Base-by-base conservation (phyloP, 2,113 vertebrate genomes). In the Catharus minimus region DNA sequence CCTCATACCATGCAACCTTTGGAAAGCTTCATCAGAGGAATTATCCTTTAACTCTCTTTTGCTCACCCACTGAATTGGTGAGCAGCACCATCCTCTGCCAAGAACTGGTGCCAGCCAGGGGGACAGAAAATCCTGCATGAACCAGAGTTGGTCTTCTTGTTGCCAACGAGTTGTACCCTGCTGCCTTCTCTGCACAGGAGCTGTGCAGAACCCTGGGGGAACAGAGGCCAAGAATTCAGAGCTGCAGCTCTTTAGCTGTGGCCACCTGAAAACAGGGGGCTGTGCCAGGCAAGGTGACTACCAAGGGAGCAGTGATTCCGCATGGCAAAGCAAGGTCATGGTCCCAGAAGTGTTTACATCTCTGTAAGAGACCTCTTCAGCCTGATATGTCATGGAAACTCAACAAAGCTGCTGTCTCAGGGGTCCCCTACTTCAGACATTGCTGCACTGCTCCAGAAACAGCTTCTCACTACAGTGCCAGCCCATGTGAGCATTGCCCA, bases 341-440 rank as follows among this genome's bases (percentile, higher is more conserved):
- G 71, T 28, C 53, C 57, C 65, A 13, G 13, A 53, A 73, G 27
- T 0, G 0, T 53, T 56, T 71, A 6, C 44, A 27, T 64, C 65
- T 44, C 22, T 38, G 2, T 8, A 38, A 62, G 38, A 57, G 41
- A 38, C 38, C 50, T 86, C 32, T 71, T 36, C 27, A 56, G n/a
- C 19, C 65, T 62, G 14, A n/a, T 47, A 0, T 47, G 56, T 15
- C 23, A 20, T 27, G 20, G 56, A 83, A 56, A 72, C 27, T 10
- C 41, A 28, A 10, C 77, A 75, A 60, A 86, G 46, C 36, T 67
- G 28, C 49, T 92, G 15, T 65, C 24, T 36, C 26, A 33, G 53
- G 39, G 64, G 30, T 4, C 30, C 17, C 44, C 44, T 43, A 0
- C 47, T 78, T 20, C 66, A 67, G 49, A 38, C 13, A 23, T 1